Evolutionary conservation across 1,140 invertebrate species (phyloP).

Genomic region (Pseudachorutes palmiensis): DNA sequence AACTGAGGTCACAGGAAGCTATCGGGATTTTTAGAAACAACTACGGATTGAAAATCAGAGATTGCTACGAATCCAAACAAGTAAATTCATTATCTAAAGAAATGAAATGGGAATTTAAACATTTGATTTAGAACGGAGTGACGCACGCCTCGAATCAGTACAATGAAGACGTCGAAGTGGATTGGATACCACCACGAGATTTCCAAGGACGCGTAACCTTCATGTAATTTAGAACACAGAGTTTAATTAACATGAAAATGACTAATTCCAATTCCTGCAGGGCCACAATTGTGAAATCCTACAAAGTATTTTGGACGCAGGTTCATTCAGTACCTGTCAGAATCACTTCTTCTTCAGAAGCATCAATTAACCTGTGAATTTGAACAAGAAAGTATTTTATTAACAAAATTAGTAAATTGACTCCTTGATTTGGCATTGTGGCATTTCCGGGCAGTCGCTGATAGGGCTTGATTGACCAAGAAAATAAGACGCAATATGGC

Average conservation of each 20-base stretch:
- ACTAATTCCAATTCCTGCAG: not conserved
- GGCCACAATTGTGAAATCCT: not conserved
- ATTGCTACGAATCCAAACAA: not conserved
- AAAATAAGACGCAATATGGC: too few relatives aligned
- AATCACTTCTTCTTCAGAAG: too few relatives aligned
- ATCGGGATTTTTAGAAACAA: not conserved
- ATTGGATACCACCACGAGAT: not conserved
- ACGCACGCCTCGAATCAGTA: not conserved
- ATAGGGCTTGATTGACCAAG: too few relatives aligned
- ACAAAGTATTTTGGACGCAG: not conserved
- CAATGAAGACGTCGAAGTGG: not conserved
- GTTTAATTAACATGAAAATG: conserved; percentile 1
- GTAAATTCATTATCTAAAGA: not conserved
- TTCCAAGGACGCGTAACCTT: not conserved
- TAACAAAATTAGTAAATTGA: too few relatives aligned
- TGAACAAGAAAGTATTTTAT: too few relatives aligned
- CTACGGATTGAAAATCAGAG: not conserved
- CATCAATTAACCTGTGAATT: too few relatives aligned
- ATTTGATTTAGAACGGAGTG: not conserved
- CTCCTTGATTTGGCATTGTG: too few relatives aligned
- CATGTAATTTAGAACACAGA: not conserved
- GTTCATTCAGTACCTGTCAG: too few relatives aligned
- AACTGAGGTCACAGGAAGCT: not conserved
- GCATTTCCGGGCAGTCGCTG: too few relatives aligned
- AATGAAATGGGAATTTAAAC: not conserved